These are phyloP conservation scores for Marmota flaviventris DNA, from an alignment of 2,113 vertebrate genomes.

Conservation along the genomic window DNA sequence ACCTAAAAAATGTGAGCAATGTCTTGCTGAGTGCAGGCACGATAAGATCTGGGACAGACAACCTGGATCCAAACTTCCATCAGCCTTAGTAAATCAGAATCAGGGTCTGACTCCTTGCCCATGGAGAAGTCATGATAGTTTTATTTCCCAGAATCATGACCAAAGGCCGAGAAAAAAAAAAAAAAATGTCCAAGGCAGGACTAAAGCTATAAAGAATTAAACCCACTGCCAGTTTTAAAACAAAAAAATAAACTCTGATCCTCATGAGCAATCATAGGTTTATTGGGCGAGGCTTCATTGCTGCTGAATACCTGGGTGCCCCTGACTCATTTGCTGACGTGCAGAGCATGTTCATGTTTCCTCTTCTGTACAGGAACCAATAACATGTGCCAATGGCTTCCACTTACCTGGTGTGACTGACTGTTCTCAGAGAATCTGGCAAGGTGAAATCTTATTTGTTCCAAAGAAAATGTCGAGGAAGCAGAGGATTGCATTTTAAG, in stretches of 20 bases:
- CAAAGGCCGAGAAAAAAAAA: too few relatives aligned
- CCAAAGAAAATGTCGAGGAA: not conserved
- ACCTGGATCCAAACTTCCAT: not conserved
- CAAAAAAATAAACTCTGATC: not conserved
- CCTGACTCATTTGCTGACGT: not conserved
- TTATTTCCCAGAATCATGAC: not conserved
- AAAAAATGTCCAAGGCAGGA: not conserved
- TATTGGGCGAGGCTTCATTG: not conserved
- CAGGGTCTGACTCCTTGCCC: not conserved
- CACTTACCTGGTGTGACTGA: not conserved
- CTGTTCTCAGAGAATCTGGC: not conserved
- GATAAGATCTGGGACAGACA: not conserved
- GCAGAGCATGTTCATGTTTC: not conserved
- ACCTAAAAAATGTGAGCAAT: not conserved
- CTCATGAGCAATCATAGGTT: not conserved
- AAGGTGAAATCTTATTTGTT: not conserved
- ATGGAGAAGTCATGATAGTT: not conserved
- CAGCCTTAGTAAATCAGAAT: not conserved
- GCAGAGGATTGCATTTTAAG: not conserved
- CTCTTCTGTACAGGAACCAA: not conserved
- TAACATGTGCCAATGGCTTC: not conserved
- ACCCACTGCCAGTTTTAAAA: not conserved
- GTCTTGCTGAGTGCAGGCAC: slow-evolving; percentile 48
- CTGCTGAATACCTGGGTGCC: not conserved
- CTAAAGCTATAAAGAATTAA: not conserved